Percentiles rank a stretch among this genome's conserved stretches.
phyloP scores from a whole-genome alignment of 2,113 vertebrate genomes.

The Scytalopus superciliaris region DNA sequence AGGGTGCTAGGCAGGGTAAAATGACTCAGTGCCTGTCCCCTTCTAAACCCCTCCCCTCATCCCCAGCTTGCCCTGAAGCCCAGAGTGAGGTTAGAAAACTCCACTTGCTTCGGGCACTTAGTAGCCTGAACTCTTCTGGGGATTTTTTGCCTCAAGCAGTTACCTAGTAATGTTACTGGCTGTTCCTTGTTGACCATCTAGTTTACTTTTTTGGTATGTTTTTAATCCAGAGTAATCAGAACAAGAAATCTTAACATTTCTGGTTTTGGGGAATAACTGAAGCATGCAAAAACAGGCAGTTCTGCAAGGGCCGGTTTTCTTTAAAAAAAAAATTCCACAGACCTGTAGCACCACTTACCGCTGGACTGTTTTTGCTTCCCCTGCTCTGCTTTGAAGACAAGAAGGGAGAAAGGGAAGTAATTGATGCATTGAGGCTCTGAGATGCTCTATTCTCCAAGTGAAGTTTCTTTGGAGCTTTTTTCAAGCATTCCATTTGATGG shows the following conservation, averaged over 20 bases:
- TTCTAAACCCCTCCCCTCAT: neutral
- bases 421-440: neutral
- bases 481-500: neutral
- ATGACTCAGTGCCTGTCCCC: rapidly evolving
- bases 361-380: neutral
- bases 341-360: neutral
- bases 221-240: neutral
- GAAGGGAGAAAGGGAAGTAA: neutral
- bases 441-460: neutral
- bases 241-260: neutral
- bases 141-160: neutral
- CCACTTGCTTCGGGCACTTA: neutral
- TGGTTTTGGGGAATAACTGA: neutral
- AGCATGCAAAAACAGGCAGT: neutral
- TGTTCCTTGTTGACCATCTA: neutral
- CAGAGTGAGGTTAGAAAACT: neutral
- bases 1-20: neutral
- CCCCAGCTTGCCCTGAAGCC: neutral
- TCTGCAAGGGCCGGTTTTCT: neutral
- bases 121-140: neutral
- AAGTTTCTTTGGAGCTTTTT: neutral
- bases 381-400: neutral
- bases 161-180: neutral
- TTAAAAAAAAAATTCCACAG: neutral
- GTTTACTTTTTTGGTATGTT: neutral